Percentiles rank a stretch among this genome's conserved stretches.
phyloP scores from a whole-genome alignment of 2,797 vertebrate species.

The Pempheris klunzingeri region DNA sequence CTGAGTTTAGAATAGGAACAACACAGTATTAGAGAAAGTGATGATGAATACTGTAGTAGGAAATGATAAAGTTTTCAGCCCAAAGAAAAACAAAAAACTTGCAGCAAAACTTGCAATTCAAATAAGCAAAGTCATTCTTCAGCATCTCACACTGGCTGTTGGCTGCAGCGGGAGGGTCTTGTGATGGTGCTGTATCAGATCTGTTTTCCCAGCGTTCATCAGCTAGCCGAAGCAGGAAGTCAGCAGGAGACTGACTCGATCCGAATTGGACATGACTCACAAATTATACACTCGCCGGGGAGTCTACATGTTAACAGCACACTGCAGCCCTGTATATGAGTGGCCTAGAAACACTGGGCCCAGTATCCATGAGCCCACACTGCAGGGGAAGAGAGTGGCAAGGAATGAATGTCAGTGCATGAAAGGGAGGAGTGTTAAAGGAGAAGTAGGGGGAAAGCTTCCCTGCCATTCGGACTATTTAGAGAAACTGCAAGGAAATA shows the following conservation, averaged over 20 bases:
- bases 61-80: conserved; percentile 11
- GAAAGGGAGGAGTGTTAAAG: conserved; percentile 68
- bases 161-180: conserved; percentile 39
- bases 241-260: conserved; percentile 72
- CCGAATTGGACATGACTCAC: conserved; percentile 73
- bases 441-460: conserved; percentile 37
- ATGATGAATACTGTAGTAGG: neutral
- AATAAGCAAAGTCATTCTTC: conserved; percentile 19
- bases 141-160: conserved; percentile 16
- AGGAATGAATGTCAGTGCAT: conserved; percentile 54
- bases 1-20: conserved; percentile 7
- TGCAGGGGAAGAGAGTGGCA: conserved; percentile 51
- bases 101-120: conserved; percentile 13
- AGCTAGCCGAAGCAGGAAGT: conserved; percentile 61
- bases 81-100: no score
- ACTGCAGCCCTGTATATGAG: conserved; percentile 66
- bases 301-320: conserved; percentile 68
- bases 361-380: conserved; percentile 63
- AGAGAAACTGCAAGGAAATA: conserved; percentile 60
- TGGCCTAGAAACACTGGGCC: conserved; percentile 63
- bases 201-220: conserved; percentile 57
- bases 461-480: conserved; percentile 46
- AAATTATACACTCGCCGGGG: conserved; percentile 72
- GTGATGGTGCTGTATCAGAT: conserved; percentile 48
- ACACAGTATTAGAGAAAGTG: neutral